phyloP scores from a whole-genome alignment of 2,113 vertebrate species.

The Carettochelys insculpta region DNA sequence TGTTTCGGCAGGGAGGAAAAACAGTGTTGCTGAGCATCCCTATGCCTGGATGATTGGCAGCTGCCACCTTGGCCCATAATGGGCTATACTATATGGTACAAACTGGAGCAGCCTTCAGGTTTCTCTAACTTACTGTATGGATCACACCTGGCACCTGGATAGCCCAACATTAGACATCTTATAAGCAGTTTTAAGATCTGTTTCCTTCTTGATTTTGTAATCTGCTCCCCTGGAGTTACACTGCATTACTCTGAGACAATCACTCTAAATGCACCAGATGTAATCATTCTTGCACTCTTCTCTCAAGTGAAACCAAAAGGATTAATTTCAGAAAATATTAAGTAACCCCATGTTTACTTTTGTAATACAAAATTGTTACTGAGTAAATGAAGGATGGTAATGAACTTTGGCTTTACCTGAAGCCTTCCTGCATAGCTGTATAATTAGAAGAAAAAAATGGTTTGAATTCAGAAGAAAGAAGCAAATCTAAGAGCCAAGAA shows the following conservation, averaged over 20 bases:
- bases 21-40: not conserved
- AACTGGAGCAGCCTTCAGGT: not conserved
- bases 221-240: not conserved
- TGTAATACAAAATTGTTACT: not conserved
- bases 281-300: not conserved
- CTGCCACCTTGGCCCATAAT: not conserved
- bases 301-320: not conserved
- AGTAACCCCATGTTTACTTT: not conserved
- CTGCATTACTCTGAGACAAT: not conserved
- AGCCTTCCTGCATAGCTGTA: not conserved
- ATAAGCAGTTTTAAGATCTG: not conserved
- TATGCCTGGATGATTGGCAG: rapidly evolving
- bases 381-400: not conserved
- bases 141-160: not conserved
- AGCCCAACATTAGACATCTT: not conserved
- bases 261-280: too few species aligned
- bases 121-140: not conserved
- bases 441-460: not conserved
- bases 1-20: not conserved
- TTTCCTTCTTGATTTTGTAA: not conserved
- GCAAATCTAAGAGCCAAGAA: not conserved
- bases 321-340: not conserved
- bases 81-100: not conserved
- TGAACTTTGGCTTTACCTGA: not conserved
- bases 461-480: not conserved